phyloP scores from a whole-genome alignment of 92 coral and sea anemone species.

The Porites divaricata region DNA sequence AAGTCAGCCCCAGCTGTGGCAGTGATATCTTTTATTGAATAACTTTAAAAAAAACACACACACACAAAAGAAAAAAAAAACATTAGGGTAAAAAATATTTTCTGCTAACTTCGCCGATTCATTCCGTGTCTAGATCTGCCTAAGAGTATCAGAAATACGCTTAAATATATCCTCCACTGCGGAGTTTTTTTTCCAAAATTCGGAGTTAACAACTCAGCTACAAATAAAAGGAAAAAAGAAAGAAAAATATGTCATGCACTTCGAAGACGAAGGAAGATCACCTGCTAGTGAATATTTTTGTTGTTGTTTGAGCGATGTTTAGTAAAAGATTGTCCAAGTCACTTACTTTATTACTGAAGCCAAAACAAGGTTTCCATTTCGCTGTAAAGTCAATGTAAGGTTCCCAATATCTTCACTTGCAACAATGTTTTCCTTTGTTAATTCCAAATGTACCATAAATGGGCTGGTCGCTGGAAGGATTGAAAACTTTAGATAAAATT shows the following conservation, averaged over 20 bases:
- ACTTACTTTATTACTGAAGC: slow-evolving; percentile 19
- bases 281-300: too few species aligned
- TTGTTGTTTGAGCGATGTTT: too few species aligned
- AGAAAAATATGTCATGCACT: too few species aligned
- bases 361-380: slow-evolving; percentile 14
- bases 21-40: neutral
- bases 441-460: neutral
- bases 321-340: neutral
- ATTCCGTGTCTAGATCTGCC: too few species aligned
- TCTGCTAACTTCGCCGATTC: neutral
- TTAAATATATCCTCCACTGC: too few species aligned
- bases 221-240: too few species aligned
- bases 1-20: neutral
- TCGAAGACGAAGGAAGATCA: too few species aligned
- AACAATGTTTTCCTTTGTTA: neutral
- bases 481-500: neutral
- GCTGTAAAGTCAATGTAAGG: neutral
- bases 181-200: too few species aligned
- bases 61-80: neutral
- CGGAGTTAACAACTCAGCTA: too few species aligned
- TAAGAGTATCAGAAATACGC: too few species aligned
- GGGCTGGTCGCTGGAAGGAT: slow-evolving; percentile 5
- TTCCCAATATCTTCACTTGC: slow-evolving; percentile 5
- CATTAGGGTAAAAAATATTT: neutral
- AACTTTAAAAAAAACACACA: neutral